These are phyloP conservation scores for Protonemura montana DNA, from an alignment of 2,888 invertebrate genomes.

Conservation along the genomic window DNA sequence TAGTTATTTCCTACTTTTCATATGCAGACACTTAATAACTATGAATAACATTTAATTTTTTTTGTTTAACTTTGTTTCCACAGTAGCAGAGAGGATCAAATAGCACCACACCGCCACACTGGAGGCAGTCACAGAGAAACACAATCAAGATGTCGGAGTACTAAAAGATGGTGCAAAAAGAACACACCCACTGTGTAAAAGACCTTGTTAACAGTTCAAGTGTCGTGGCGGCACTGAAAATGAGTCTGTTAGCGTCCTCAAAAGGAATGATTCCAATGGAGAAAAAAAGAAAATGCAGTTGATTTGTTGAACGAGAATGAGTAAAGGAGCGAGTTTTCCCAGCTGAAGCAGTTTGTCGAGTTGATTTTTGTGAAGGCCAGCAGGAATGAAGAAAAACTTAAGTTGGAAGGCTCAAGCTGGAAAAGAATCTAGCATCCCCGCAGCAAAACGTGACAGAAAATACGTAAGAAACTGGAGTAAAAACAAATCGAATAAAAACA, in stretches of 20 bases:
- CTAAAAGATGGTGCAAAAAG: conserved; percentile 75
- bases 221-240: background rate
- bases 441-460: conserved; percentile 42
- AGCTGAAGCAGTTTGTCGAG: background rate
- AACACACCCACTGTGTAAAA: conserved; percentile 68
- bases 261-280: conserved; percentile 60
- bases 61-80: too few relatives aligned
- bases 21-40: too few relatives aligned
- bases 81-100: too few relatives aligned
- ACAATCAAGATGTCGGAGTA: conserved; percentile 84
- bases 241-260: conserved; percentile 54
- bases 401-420: background rate
- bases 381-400: background rate
- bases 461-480: conserved; percentile 51
- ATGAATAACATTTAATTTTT: too few relatives aligned
- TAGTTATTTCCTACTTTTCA: too few relatives aligned
- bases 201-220: conserved; percentile 56
- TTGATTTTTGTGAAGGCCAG: background rate
- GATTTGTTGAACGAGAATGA: conserved; percentile 32
- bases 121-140: conserved; percentile 87
- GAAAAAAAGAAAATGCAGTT: conserved; percentile 20
- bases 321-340: conserved; percentile 29
- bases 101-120: conserved; percentile 92
- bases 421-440: background rate
- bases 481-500: background rate